These are phyloP conservation scores for Apocrypta bakeri DNA, from an alignment of 1,140 invertebrate genomes.

Conservation along the genomic window DNA sequence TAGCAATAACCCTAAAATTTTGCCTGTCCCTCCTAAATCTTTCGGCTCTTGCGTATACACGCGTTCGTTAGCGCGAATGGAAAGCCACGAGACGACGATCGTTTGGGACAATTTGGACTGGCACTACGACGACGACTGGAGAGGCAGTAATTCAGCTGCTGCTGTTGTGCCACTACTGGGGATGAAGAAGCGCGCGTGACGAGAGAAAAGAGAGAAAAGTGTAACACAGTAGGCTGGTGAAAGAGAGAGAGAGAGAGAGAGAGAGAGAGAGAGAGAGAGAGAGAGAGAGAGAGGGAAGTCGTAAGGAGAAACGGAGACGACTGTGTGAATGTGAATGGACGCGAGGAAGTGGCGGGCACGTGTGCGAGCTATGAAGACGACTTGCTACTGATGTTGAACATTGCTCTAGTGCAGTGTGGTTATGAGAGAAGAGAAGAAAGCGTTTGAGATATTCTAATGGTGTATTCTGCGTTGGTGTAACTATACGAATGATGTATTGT, in stretches of 20 bases:
- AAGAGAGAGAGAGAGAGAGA: not conserved
- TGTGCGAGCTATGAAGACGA: conserved; percentile 40
- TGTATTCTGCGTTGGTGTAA: too few species aligned
- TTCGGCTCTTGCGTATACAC: not conserved
- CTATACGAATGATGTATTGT: too few species aligned
- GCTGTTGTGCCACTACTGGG: not conserved
- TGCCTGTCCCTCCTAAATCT: conserved; percentile 14
- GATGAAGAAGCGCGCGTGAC: conserved; percentile 32
- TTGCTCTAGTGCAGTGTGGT: too few species aligned
- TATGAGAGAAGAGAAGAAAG: too few species aligned
- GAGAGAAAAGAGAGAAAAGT: not conserved
- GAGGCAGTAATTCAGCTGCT: not conserved
- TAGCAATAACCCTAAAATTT: not conserved
- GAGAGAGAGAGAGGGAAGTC: not conserved
- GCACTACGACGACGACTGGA: not conserved
- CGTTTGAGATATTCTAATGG: too few species aligned
- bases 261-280: not conserved
- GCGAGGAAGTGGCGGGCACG: conserved; percentile 34
- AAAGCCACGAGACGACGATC: conserved; percentile 9
- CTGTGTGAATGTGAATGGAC: not conserved
- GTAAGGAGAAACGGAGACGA: not conserved
- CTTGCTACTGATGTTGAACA: not conserved
- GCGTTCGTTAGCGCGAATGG: conserved; percentile 20
- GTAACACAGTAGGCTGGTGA: not conserved
- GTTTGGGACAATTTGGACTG: conserved; percentile 10